Conservation (phyloP, 2,797 vertebrate species). For the Sebastes kiyomatsui region DNA sequence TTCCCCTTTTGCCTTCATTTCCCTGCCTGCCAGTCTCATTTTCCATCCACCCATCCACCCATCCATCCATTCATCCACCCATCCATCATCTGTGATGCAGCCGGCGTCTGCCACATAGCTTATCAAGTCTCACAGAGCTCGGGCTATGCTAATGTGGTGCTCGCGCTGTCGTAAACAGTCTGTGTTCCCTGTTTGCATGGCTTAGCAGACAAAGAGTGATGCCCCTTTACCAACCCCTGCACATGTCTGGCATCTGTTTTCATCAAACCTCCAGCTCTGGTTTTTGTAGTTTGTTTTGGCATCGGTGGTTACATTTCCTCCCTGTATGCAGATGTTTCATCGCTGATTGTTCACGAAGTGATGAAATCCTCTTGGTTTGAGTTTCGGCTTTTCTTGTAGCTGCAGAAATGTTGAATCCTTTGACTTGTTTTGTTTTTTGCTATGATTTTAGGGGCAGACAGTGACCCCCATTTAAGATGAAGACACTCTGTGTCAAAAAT, state of each 20-base stretch:
- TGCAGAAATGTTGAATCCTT: not conserved
- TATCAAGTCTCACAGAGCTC: slow-evolving; percentile 61
- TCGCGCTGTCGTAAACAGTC: slow-evolving; percentile 66
- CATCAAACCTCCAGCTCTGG: slow-evolving; percentile 45
- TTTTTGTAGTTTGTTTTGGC: slow-evolving; percentile 22
- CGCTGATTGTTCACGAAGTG: slow-evolving; percentile 27
- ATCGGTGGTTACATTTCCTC: slow-evolving; percentile 23
- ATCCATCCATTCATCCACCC: slow-evolving; percentile 25
- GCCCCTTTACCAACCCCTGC: slow-evolving; percentile 34
- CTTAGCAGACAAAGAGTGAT: slow-evolving; percentile 65
- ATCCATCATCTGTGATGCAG: slow-evolving; percentile 39
- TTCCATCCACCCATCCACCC: slow-evolving; percentile 8
- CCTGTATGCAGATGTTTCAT: slow-evolving; percentile 41
- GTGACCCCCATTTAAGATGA: slow-evolving; percentile 8
- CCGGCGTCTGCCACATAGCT: slow-evolving; percentile 44
- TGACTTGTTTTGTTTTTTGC: not conserved
- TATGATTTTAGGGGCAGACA: not conserved
- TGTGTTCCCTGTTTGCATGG: slow-evolving; percentile 60
- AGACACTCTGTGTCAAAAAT: slow-evolving; percentile 19
- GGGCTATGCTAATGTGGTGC: slow-evolving; percentile 59
- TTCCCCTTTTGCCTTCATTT: slow-evolving; percentile 4
- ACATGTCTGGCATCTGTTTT: slow-evolving; percentile 61
- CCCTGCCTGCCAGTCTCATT: slow-evolving; percentile 16
- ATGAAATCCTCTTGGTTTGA: not conserved
- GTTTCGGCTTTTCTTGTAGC: not conserved